Conservation (phyloP, 1,140 invertebrate genomes). For the Samia ricini region DNA sequence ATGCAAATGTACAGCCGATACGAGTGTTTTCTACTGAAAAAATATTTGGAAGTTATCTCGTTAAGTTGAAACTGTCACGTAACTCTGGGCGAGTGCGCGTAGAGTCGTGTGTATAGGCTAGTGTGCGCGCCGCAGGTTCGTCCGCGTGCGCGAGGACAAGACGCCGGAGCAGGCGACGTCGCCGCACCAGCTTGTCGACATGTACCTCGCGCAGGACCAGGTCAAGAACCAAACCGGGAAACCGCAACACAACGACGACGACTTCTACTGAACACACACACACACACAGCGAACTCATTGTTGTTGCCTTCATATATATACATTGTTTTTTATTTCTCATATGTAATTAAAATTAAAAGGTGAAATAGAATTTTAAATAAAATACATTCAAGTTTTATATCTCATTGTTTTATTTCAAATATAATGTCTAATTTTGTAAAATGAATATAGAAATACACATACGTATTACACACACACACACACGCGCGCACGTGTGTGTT, state of each 20-base stretch:
- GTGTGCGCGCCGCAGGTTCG: conserved; percentile 80
- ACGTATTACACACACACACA: no score
- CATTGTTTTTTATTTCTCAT: neutral
- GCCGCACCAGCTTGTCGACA: conserved; percentile 89
- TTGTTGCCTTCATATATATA: neutral
- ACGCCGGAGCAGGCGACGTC: conserved; percentile 94
- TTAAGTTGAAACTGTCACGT: no score
- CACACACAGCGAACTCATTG: neutral
- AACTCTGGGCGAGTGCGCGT: no score
- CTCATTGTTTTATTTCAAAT: no score
- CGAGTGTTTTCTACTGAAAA: no score
- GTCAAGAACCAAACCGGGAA: conserved; percentile 87
- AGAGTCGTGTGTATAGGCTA: neutral
- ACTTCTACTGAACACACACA: conserved; percentile 81
- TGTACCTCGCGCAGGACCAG: conserved; percentile 95
- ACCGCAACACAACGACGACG: conserved; percentile 77
- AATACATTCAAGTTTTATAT: no score
- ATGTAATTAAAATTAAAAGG: neutral
- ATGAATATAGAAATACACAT: no score
- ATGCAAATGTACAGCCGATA: no score
- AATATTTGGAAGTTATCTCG: no score
- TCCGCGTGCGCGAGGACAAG: conserved; percentile 97
- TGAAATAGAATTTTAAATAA: no score
- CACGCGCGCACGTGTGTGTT: no score
- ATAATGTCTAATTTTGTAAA: no score